Evolutionary conservation across 92 coral and sea anemone genomes (phyloP).

Genomic region (Palythoa heliodiscus): DNA sequence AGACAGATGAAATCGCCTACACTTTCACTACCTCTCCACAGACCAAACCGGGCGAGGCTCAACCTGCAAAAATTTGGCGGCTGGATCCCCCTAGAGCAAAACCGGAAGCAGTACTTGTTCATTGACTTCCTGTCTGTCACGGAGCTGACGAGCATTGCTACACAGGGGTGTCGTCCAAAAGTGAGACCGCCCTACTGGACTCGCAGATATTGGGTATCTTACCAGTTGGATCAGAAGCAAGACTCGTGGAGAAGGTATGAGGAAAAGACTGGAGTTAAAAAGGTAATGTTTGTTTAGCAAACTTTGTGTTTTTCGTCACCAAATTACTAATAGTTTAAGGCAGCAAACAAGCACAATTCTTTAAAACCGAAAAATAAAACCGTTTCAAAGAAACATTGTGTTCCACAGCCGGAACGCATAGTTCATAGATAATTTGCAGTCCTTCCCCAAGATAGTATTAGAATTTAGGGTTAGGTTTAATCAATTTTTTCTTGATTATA

Average conservation of each 20-base stretch:
- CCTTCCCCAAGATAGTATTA: too few species aligned
- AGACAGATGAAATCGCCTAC: slow-evolving; percentile 20
- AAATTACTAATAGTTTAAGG: too few species aligned
- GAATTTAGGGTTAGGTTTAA: too few species aligned
- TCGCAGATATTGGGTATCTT: not conserved
- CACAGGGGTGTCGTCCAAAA: slow-evolving; percentile 5
- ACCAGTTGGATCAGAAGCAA: not conserved
- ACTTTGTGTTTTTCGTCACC: too few species aligned
- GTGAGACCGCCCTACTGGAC: not conserved
- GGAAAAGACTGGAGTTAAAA: slow-evolving; percentile 2
- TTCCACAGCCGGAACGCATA: too few species aligned
- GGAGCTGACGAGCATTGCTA: slow-evolving; percentile 13
- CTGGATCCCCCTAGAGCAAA: slow-evolving; percentile 4
- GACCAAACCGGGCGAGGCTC: not conserved
- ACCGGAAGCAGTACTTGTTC: not conserved
- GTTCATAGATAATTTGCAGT: too few species aligned
- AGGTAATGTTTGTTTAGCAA: not conserved
- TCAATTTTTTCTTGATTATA: too few species aligned
- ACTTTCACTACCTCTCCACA: not conserved
- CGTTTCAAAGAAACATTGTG: too few species aligned
- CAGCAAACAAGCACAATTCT: too few species aligned
- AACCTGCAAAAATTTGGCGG: not conserved
- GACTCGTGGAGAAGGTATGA: not conserved
- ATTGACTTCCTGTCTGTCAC: not conserved
- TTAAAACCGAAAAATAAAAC: too few species aligned